These are phyloP conservation scores for Lepidurus apus DNA, from an alignment of 1,140 invertebrate species.

Conservation along the genomic window DNA sequence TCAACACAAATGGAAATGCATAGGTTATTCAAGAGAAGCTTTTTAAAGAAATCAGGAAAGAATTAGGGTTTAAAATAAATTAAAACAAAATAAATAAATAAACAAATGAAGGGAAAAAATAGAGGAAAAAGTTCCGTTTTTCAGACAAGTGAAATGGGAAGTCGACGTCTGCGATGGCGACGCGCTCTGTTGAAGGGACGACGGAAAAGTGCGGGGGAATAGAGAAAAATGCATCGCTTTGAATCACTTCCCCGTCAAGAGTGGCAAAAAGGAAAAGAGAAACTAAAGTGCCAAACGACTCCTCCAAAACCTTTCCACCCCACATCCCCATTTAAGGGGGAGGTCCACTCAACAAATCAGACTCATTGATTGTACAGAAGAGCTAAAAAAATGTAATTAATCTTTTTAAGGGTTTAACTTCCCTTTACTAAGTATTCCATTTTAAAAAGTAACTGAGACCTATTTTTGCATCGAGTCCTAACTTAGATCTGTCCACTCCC, in stretches of 20 bases:
- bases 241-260: neutral
- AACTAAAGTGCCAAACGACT: neutral
- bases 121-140: slow-evolving; percentile 21
- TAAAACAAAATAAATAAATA: neutral
- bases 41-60: neutral
- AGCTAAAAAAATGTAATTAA: too few relatives aligned
- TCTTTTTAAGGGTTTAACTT: too few relatives aligned
- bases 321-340: neutral
- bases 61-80: slow-evolving; percentile 4
- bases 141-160: slow-evolving; percentile 19
- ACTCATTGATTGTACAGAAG: too few relatives aligned
- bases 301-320: neutral
- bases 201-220: neutral
- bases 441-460: too few relatives aligned
- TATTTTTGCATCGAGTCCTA: too few relatives aligned
- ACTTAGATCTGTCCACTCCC: too few relatives aligned
- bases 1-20: slow-evolving; percentile 25
- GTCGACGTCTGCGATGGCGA: slow-evolving; percentile 16
- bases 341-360: neutral
- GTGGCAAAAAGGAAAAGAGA: slow-evolving; percentile 2
- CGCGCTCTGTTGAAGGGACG: neutral
- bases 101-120: neutral
- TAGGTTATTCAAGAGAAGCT: neutral
- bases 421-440: too few relatives aligned
- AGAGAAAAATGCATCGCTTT: slow-evolving; percentile 10